Evolutionary conservation across 2,113 vertebrate species (phyloP).

Genomic region (Daphoenositta chrysoptera): DNA sequence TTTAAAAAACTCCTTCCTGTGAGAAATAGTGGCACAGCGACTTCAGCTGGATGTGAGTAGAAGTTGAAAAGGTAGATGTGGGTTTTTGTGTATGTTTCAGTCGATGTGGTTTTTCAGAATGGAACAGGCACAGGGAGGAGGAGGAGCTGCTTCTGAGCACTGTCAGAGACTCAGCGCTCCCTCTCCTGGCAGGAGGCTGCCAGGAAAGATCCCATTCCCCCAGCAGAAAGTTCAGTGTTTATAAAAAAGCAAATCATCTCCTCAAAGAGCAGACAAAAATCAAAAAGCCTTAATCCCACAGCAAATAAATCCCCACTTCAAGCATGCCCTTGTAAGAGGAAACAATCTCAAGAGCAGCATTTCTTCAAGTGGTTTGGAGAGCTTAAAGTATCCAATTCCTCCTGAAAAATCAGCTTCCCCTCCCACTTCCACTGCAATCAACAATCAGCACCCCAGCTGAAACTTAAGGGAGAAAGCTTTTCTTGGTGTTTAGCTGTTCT

Average conservation of each 20-base stretch:
- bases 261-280: not conserved
- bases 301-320: not conserved
- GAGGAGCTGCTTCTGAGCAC: not conserved
- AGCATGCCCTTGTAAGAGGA: not conserved
- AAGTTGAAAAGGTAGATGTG: not conserved
- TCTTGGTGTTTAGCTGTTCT: not conserved
- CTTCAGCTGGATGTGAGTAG: not conserved
- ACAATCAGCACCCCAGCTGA: not conserved
- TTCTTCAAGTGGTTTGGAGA: not conserved
- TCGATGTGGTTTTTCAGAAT: not conserved
- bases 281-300: not conserved
- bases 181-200: conserved; percentile 18
- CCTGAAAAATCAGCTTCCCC: not conserved
- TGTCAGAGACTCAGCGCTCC: not conserved
- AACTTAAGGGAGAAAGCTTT: not conserved
- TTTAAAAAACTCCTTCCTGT: not conserved
- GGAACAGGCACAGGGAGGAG: fast-evolving
- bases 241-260: not conserved
- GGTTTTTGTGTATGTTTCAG: not conserved
- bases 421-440: not conserved
- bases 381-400: not conserved
- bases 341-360: not conserved
- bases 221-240: not conserved
- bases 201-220: not conserved
- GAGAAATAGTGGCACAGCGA: not conserved